Evolutionary conservation across 2,888 invertebrate genomes (phyloP).

Genomic region (Globia sparganii): DNA sequence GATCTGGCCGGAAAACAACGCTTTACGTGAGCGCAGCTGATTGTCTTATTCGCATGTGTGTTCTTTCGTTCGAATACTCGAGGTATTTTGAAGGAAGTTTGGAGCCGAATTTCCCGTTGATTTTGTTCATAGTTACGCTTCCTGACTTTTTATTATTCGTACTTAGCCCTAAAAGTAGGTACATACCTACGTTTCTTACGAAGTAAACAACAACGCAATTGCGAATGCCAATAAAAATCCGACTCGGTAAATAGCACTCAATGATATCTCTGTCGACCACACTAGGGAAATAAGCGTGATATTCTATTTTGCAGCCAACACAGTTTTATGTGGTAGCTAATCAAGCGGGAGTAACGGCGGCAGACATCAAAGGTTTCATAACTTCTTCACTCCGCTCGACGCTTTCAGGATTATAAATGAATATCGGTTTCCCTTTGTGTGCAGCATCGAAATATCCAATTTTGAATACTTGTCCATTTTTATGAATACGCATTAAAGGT

Average conservation of each 20-base stretch:
- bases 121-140: too few relatives aligned
- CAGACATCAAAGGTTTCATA: constrained; percentile 65
- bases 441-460: constrained; percentile 13
- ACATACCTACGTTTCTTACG: neutral
- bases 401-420: constrained; percentile 47
- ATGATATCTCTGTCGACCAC: constrained; percentile 51
- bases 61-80: too few relatives aligned
- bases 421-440: constrained; percentile 29
- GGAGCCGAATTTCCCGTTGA: too few relatives aligned
- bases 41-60: too few relatives aligned
- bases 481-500: neutral
- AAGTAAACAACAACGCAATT: neutral
- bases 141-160: too few relatives aligned
- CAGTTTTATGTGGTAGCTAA: constrained; percentile 59
- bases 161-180: neutral
- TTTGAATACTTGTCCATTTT: constrained; percentile 14
- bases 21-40: too few relatives aligned
- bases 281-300: constrained; percentile 61
- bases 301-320: constrained; percentile 51
- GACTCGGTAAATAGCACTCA: constrained; percentile 29
- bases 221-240: constrained; percentile 20
- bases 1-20: too few relatives aligned
- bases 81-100: too few relatives aligned
- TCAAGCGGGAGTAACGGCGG: constrained; percentile 62
- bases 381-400: constrained; percentile 52